phyloP scores from a whole-genome alignment of 2,113 vertebrate species.

The Pelodiscus sinensis region DNA sequence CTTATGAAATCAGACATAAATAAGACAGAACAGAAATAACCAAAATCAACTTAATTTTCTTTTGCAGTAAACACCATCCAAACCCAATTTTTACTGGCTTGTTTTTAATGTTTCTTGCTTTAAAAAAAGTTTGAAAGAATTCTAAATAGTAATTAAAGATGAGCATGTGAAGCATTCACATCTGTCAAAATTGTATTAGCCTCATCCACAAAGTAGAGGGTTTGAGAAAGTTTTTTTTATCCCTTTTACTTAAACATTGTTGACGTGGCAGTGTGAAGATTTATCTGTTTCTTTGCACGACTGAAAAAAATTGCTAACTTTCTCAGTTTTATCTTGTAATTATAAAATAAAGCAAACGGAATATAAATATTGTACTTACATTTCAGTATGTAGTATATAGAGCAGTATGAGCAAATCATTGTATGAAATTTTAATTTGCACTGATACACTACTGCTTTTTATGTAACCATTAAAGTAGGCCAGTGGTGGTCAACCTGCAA shows the following conservation, averaged over 20 bases:
- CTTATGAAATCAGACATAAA: too few relatives aligned
- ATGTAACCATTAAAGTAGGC: too few relatives aligned
- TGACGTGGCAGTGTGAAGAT: neutral
- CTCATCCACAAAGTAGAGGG: slow-evolving; percentile 75
- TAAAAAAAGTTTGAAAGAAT: slow-evolving; percentile 28
- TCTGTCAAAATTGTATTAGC: slow-evolving; percentile 62
- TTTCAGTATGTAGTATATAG: too few relatives aligned
- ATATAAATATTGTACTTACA: too few relatives aligned
- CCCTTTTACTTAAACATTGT: neutral
- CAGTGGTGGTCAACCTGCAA: too few relatives aligned
- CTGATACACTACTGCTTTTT: too few relatives aligned
- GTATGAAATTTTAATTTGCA: too few relatives aligned
- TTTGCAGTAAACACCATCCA: slow-evolving; percentile 59
- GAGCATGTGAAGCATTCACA: slow-evolving; percentile 45
- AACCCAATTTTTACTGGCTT: slow-evolving; percentile 52
- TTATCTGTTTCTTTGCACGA: neutral
- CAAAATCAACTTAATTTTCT: slow-evolving; percentile 60
- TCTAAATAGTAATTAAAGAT: slow-evolving; percentile 46
- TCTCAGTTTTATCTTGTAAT: too few relatives aligned
- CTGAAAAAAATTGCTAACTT: too few relatives aligned
- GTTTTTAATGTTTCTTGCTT: slow-evolving; percentile 34
- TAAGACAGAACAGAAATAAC: slow-evolving; percentile 9
- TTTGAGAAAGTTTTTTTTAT: neutral
- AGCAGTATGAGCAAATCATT: too few relatives aligned
- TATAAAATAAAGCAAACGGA: too few relatives aligned